A percentile compares a stretch with the other conserved stretches of the same genome.
phyloP scores from a whole-genome alignment of 2,888 invertebrate genomes.

The Syrphus vitripennis region DNA sequence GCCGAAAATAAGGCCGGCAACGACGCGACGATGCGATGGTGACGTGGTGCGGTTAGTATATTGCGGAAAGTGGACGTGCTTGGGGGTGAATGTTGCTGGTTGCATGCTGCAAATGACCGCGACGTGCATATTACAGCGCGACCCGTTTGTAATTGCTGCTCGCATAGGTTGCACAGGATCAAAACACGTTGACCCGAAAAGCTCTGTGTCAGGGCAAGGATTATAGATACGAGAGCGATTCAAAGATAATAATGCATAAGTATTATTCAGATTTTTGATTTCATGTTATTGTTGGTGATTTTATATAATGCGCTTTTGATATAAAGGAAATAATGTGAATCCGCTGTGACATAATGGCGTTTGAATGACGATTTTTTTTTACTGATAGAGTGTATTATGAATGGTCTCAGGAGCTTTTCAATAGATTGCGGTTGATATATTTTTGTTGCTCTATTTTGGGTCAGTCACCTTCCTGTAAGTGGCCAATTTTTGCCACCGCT shows the following conservation, averaged over 20 bases:
- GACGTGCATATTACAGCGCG: slow-evolving; percentile 59
- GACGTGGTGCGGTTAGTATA: slow-evolving; percentile 2
- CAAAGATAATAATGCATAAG: slow-evolving; percentile 14
- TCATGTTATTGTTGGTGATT: neutral
- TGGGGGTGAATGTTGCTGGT: slow-evolving; percentile 30
- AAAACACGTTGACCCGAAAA: slow-evolving; percentile 56
- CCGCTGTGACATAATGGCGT: neutral
- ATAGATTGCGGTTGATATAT: neutral
- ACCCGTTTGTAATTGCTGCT: slow-evolving; percentile 63
- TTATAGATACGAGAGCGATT: slow-evolving; percentile 20
- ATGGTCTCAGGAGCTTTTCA: neutral
- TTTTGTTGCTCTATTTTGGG: neutral
- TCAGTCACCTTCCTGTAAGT: too few relatives aligned
- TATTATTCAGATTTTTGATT: neutral
- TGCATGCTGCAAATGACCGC: slow-evolving; percentile 67
- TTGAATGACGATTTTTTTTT: neutral
- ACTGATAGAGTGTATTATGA: neutral
- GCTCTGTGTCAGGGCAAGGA: slow-evolving; percentile 37
- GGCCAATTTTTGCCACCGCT: too few relatives aligned
- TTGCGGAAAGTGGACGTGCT: neutral
- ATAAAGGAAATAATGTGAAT: neutral
- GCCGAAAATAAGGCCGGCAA: neutral
- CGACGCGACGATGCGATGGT: too few relatives aligned
- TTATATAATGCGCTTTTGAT: neutral
- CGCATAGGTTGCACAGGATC: slow-evolving; percentile 27